Conservation (phyloP, 2,797 vertebrate species). For the Sebastiscus tertius region DNA sequence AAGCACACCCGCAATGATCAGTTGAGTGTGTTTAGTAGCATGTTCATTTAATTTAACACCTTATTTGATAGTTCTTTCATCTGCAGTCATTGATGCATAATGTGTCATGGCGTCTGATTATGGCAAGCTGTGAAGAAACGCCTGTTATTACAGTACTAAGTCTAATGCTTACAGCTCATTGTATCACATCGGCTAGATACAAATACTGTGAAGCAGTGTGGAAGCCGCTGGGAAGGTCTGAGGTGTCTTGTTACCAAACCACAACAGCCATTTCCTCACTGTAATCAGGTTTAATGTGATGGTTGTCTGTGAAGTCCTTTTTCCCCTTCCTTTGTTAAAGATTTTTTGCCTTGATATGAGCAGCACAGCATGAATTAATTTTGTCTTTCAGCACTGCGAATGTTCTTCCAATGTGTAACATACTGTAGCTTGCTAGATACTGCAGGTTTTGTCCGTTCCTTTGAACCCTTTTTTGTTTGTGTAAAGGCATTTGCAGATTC, state of each 20-base stretch:
- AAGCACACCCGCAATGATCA: constrained; percentile 40
- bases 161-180: background rate
- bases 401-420: background rate
- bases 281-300: constrained; percentile 4
- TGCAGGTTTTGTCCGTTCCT: background rate
- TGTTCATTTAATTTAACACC: constrained; percentile 39
- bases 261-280: background rate
- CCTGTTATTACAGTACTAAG: background rate
- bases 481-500: constrained; percentile 86
- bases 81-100: constrained; percentile 3
- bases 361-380: background rate
- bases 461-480: constrained; percentile 28
- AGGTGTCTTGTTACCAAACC: constrained; percentile 14
- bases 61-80: constrained; percentile 6
- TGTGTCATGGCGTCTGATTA: constrained; percentile 12
- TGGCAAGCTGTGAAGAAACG: constrained; percentile 6
- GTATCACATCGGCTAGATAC: background rate
- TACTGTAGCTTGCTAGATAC: background rate
- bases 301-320: background rate
- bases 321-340: constrained; percentile 1
- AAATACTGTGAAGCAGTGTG: background rate
- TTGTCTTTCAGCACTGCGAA: background rate
- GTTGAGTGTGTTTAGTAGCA: constrained; percentile 29
- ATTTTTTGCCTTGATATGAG: constrained; percentile 2
- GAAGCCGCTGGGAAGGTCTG: background rate